phyloP scores from a whole-genome alignment of 1,140 invertebrate genomes.

The Aphelenchoides avenae region DNA sequence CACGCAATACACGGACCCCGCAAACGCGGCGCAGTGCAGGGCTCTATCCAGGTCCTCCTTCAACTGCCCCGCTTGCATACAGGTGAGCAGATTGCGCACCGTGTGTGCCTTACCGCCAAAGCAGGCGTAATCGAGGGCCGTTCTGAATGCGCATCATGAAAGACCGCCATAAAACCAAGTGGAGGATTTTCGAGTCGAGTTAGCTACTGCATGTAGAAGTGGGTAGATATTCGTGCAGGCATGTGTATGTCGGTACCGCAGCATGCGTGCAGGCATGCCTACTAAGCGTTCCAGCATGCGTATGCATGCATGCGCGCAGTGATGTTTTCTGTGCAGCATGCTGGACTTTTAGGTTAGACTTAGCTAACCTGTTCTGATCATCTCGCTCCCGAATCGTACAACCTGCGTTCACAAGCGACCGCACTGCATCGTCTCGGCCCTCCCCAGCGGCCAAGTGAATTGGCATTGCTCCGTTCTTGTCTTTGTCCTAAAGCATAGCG shows the following conservation, averaged over 20 bases:
- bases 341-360: too few relatives aligned
- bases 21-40: constrained; percentile 39
- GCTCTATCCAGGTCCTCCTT: neutral
- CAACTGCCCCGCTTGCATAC: neutral
- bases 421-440: constrained; percentile 9
- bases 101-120: constrained; percentile 37
- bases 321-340: too few relatives aligned
- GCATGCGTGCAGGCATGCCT: constrained; percentile 13
- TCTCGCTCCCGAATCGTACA: constrained; percentile 6
- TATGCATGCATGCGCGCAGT: constrained; percentile 22
- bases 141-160: constrained; percentile 19
- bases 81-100: constrained; percentile 28
- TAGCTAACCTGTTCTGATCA: constrained; percentile 7
- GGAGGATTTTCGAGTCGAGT: constrained; percentile 9
- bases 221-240: too few relatives aligned
- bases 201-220: too few relatives aligned
- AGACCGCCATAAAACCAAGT: constrained; percentile 26
- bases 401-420: neutral
- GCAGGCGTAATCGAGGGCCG: constrained; percentile 43
- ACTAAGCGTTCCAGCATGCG: constrained; percentile 4
- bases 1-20: constrained; percentile 36
- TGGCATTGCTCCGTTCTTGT: constrained; percentile 34
- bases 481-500: constrained; percentile 28
- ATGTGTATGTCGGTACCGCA: too few relatives aligned
- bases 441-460: constrained; percentile 30